A percentile compares a stretch with the other conserved stretches of the same genome.
Evolutionary conservation across 35 echinoderm and acorn worm genomes (phyloP).

Genomic region (Heliocidaris erythrogramma): DNA sequence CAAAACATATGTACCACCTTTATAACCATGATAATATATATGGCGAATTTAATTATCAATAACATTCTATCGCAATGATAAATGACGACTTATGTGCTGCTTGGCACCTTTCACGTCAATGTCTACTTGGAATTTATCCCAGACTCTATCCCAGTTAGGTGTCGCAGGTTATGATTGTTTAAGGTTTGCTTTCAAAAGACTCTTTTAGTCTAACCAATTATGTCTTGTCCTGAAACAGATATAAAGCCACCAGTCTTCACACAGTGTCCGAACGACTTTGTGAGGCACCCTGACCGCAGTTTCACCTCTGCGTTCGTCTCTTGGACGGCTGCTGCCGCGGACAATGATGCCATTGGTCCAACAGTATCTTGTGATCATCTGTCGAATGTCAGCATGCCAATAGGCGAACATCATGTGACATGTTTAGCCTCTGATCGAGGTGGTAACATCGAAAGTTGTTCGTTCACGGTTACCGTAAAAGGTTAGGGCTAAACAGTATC

Average conservation of each 20-base stretch:
- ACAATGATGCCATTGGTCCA: slow-evolving; percentile 27
- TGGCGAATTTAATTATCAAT: too few relatives aligned
- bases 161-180: too few relatives aligned
- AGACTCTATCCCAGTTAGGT: too few relatives aligned
- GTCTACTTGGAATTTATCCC: too few relatives aligned
- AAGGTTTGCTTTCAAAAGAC: too few relatives aligned
- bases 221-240: too few relatives aligned
- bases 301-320: neutral
- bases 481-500: neutral
- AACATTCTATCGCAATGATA: too few relatives aligned
- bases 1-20: too few relatives aligned
- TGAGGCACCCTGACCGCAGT: slow-evolving; percentile 16
- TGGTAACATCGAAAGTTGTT: slow-evolving; percentile 21
- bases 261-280: neutral
- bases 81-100: too few relatives aligned
- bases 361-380: slow-evolving; percentile 47
- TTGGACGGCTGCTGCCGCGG: neutral
- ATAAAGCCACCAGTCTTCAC: neutral
- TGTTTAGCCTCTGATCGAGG: slow-evolving; percentile 16
- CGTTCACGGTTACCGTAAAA: slow-evolving; percentile 20
- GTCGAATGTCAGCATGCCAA: neutral
- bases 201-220: too few relatives aligned
- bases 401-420: neutral
- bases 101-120: too few relatives aligned
- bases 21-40: too few relatives aligned